Percentiles rank a stretch among this genome's conserved stretches.
Evolutionary conservation across 2,113 vertebrate genomes (phyloP).

Genomic region (Motacilla tschutschensis): DNA sequence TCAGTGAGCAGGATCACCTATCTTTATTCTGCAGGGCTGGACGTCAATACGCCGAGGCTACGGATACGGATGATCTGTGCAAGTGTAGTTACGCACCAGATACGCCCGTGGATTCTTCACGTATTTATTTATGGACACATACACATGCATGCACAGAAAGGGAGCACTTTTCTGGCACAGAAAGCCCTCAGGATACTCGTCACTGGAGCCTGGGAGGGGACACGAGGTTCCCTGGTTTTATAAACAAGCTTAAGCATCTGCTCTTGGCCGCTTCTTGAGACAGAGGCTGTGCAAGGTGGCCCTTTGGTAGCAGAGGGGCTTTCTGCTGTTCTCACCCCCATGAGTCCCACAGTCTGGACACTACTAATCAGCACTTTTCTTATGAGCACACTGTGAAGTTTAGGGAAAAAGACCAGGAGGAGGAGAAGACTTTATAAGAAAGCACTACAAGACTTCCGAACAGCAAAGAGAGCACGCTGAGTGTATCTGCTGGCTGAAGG

Average conservation of each 20-base stretch:
- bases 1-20: background rate
- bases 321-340: background rate
- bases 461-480: background rate
- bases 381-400: background rate
- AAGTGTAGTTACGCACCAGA: background rate
- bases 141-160: background rate
- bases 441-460: background rate
- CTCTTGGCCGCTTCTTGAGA: background rate
- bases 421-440: background rate
- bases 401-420: background rate
- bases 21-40: background rate
- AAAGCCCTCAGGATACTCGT: background rate
- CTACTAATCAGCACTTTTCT: background rate
- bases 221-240: background rate
- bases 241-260: background rate
- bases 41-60: background rate
- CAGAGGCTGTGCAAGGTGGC: background rate
- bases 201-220: background rate
- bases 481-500: background rate
- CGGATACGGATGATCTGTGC: rapidly evolving
- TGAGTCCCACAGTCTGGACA: rapidly evolving
- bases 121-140: background rate
- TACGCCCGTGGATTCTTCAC: rapidly evolving
- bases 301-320: background rate
- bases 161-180: background rate